Evolutionary conservation across 2,888 invertebrate species (phyloP), one percentile per base, ranked within the genome.

Genomic region (Himalopsyche kuldschensis): DNA sequence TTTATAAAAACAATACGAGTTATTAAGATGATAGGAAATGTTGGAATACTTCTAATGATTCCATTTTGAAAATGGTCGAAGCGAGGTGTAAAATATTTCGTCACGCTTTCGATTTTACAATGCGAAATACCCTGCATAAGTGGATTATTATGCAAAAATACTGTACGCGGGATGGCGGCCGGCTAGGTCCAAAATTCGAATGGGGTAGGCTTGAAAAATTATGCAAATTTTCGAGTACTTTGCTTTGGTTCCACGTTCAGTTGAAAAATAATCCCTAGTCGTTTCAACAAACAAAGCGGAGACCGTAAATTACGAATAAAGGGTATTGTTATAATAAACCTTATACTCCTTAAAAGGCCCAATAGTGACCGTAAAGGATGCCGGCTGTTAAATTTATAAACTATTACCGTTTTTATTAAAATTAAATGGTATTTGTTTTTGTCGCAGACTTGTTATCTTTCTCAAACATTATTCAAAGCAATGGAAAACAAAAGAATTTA

Each of bases 61-160:
- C 10, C 20, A 24, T 55, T 55, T 55, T 55, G n/a, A 6, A 55
- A 55, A 55, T 55, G 15, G 24, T 69, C 30, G 27, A 69, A 69
- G 4, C 0, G 27, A 27, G 30, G 24, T 69, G 24, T 27, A 69
- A 69, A 27, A 69, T 69, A 69, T 69, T 69, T 69, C 27, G 30
- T 69, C 69, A 69, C 69, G 69, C 30, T 69, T 69, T 30, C 27
- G 69, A 69, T 69, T 69, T 69, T 69, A 69, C 69, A 69, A 69
- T 69, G 69, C 69, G 69, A 69, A 69, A 69, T 69, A 69, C 69
- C 69, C 69, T 69, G 69, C 69, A 55, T 85, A 85, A 86, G 86
- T 84, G 86, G 85, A 86, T 85, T 86, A 86, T 86, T 86, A 86
- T 86, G 86, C 86, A 84, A 86, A 86, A 85, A 84, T 82, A 20